Evolutionary conservation across 2,113 vertebrate genomes (phyloP).

Genomic region (Phocoena sinus): DNA sequence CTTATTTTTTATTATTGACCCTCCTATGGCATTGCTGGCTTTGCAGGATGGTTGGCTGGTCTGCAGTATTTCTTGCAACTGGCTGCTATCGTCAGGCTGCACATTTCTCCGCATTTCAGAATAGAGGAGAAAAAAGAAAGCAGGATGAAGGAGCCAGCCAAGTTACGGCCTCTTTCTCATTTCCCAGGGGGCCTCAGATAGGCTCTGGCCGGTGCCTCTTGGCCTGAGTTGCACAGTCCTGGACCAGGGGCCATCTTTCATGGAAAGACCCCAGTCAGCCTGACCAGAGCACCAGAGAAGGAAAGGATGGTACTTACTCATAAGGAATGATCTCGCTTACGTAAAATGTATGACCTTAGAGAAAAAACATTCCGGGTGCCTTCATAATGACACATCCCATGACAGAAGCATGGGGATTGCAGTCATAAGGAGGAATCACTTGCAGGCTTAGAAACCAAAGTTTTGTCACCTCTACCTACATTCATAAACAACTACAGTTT

Average conservation of each 20-base stretch:
- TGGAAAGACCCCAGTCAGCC: neutral
- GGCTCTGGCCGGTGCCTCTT: neutral
- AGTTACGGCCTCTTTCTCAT: neutral
- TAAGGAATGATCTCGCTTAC: neutral
- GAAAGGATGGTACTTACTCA: neutral
- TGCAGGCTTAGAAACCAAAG: neutral
- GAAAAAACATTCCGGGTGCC: neutral
- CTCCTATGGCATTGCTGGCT: neutral
- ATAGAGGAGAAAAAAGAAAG: neutral
- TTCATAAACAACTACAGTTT: neutral
- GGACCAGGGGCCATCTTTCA: neutral
- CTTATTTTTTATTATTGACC: neutral
- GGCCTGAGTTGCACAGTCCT: accelerated
- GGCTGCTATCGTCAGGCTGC: neutral
- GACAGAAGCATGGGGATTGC: neutral
- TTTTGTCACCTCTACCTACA: neutral
- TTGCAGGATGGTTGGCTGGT: neutral
- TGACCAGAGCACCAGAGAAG: neutral
- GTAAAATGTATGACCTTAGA: conserved; percentile 3
- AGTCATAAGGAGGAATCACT: neutral
- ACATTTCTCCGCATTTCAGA: neutral
- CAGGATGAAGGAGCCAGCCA: neutral
- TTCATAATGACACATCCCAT: neutral
- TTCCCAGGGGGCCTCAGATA: neutral
- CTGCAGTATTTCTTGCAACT: neutral